Evolutionary conservation across 1,140 invertebrate species (phyloP), one percentile per base, ranked within the genome.

Genomic region (Dolichoris vasculosae): DNA sequence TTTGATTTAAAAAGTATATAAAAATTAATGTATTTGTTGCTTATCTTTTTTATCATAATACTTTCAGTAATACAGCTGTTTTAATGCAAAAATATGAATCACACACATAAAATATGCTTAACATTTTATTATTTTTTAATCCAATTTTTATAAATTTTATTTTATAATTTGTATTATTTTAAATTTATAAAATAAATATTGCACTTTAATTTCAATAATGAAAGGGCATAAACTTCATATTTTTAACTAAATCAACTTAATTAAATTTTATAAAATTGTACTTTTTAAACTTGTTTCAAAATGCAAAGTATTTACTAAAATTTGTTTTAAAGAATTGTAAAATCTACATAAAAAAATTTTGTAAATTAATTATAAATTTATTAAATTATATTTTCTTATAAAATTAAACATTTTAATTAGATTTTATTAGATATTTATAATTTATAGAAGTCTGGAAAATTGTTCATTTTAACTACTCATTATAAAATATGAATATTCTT

Each of bases 181-280:
- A 63, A 59, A 79, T 46, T 35, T 79, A 15, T 64, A 46, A 55
- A 78, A 78, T 86, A 86, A 83, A 81, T 80, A 83, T 64, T 17
- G 63, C 59, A 78, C 51, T 78, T 86, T 71, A 35, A 76, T 85
- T 80, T 63, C n/a, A 78, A 59, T 67, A 23, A 75, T 32, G 71
- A 86, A 67, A 30, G 9, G 82, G 83, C 13, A 71, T 26, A 86
- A 78, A 30, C 40, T 86, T 82, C 20, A 59, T 73, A 46, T 35
- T 73, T 81, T 82, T 86, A 30, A 80, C 64, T 77, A 35, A 38
- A 78, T 77, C 20, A 32, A 59, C 30, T 71, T 83, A 26, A 40
- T 73, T 80, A 48, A 82, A 85, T 81, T 38, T 38, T 77, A 86
- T 38, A 77, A 78, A 86, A 86, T 83, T 86, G 80, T 75, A 86